Conservation (phyloP, 2,113 vertebrate species). For the Oenanthe melanoleuca region DNA sequence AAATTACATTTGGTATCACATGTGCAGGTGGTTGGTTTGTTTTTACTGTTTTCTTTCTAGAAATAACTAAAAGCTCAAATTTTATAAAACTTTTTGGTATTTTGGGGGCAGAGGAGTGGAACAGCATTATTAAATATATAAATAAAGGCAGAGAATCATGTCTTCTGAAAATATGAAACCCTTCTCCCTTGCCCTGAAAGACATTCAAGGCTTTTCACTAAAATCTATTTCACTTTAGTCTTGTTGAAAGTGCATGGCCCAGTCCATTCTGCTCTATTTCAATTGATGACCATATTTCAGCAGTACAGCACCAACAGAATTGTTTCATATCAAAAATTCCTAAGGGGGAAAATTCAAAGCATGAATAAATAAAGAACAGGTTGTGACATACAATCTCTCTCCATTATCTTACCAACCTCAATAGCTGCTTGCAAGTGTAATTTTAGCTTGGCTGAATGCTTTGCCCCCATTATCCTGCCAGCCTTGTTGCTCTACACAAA, state of each 20-base stretch:
- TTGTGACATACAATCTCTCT: neutral
- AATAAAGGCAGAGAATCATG: neutral
- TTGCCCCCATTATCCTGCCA: neutral
- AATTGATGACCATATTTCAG: neutral
- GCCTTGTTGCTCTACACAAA: accelerated
- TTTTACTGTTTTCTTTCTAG: neutral
- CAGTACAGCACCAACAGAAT: neutral
- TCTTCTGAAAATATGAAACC: neutral
- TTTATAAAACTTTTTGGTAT: neutral
- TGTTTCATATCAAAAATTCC: neutral
- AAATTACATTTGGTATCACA: neutral
- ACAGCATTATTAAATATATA: neutral
- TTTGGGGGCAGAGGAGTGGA: accelerated
- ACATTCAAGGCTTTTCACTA: neutral
- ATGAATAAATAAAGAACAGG: neutral
- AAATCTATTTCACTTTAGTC: neutral
- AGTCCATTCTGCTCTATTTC: neutral
- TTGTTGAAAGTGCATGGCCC: neutral
- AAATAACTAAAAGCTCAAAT: neutral
- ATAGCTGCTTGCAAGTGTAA: neutral
- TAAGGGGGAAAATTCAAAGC: neutral
- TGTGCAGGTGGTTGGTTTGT: neutral
- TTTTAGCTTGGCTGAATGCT: neutral
- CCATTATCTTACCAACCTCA: neutral
- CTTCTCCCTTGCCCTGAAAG: neutral